phyloP scores from a whole-genome alignment of 2,113 vertebrate species.

The Cercopithecus mona region DNA sequence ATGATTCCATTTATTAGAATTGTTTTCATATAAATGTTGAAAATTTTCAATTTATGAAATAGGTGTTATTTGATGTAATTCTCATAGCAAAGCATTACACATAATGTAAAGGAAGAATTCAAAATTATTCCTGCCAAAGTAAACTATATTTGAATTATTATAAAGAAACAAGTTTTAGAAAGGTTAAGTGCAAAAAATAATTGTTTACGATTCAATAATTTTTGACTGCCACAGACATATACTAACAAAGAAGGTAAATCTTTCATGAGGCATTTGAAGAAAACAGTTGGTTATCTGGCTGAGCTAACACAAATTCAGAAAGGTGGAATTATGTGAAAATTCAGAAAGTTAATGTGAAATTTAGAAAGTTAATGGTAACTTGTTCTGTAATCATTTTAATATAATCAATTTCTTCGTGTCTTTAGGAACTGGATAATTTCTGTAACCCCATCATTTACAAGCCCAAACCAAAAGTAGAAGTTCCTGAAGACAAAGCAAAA shows the following conservation, averaged over 20 bases:
- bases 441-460: constrained; percentile 92
- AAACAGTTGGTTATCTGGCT: not conserved
- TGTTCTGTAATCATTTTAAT: not conserved
- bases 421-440: constrained; percentile 92
- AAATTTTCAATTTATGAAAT: not conserved
- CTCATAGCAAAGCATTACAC: not conserved
- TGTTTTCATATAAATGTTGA: constrained; percentile 23
- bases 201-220: not conserved
- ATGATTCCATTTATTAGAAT: not conserved
- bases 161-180: not conserved
- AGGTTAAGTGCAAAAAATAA: not conserved
- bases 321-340: not conserved
- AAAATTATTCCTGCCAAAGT: constrained; percentile 1
- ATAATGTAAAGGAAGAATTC: constrained; percentile 36
- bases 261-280: not conserved
- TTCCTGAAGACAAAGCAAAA: constrained; percentile 85
- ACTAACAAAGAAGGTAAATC: not conserved
- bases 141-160: not conserved
- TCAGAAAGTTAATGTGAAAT: constrained; percentile 7
- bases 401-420: constrained; percentile 10
- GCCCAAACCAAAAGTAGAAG: constrained; percentile 90
- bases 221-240: not conserved
- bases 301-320: not conserved
- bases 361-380: not conserved
- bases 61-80: not conserved